These are phyloP conservation scores for Oncorhynchus clarkii DNA, from an alignment of 2,113 vertebrate species.

Conservation along the genomic window DNA sequence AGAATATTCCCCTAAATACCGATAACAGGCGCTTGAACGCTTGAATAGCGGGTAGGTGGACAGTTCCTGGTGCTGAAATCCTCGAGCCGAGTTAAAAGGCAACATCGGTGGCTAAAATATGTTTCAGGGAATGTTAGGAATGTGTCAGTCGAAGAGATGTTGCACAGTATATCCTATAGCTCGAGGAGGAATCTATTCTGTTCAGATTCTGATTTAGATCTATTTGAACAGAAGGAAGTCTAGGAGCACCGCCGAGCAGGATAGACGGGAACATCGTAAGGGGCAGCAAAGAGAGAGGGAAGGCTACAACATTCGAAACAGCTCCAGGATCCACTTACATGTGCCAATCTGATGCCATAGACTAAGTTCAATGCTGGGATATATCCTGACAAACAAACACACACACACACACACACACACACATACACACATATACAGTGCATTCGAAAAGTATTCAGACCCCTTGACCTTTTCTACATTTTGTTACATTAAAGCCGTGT, in stretches of 20 bases:
- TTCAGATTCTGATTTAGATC: slow-evolving; percentile 39
- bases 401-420: no score
- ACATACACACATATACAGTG: no score
- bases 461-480: no score
- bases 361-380: no score
- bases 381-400: no score
- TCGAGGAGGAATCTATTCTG: not conserved
- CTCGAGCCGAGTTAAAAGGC: not conserved
- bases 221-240: slow-evolving; percentile 52
- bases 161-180: not conserved
- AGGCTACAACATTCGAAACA: not conserved
- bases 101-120: not conserved
- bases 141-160: not conserved
- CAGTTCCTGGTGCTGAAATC: slow-evolving; percentile 36
- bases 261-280: slow-evolving; percentile 59
- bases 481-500: no score
- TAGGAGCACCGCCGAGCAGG: slow-evolving; percentile 76
- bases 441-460: no score
- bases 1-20: not conserved
- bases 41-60: slow-evolving; percentile 5
- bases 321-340: not conserved
- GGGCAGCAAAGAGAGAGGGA: not conserved
- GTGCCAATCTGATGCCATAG: no score
- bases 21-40: not conserved
- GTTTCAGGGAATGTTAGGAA: not conserved